Conservation (phyloP, 2,797 vertebrate genomes). For the Coendou prehensilis region DNA sequence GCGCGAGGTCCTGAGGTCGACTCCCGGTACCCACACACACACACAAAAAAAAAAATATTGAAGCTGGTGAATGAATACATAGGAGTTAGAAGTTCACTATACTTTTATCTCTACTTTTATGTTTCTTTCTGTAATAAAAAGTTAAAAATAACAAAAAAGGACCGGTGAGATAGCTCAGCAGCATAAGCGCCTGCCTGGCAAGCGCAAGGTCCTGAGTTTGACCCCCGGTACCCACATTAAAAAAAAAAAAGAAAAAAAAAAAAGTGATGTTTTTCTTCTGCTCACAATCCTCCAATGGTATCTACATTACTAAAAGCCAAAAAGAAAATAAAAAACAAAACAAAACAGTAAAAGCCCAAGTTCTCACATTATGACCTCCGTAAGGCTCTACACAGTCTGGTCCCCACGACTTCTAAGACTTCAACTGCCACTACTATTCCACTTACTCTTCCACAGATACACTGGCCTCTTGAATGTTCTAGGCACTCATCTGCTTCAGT, state of each 20-base stretch:
- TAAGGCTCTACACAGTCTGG: neutral
- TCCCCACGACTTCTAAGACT: neutral
- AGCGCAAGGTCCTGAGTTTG: too few relatives aligned
- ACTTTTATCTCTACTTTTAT: neutral
- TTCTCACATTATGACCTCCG: neutral
- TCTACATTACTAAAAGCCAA: neutral
- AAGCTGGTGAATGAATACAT: neutral
- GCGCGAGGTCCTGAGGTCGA: too few relatives aligned
- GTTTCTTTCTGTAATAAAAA: constrained; percentile 45
- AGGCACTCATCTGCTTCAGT: neutral
- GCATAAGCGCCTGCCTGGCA: too few relatives aligned
- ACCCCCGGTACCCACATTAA: too few relatives aligned
- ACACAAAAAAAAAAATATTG: neutral
- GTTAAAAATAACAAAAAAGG: neutral
- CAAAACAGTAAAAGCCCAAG: neutral
- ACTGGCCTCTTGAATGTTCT: neutral
- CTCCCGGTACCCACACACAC: too few relatives aligned
- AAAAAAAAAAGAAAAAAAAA: neutral
- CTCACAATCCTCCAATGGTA: neutral
- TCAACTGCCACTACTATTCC: neutral
- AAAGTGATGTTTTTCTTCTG: neutral
- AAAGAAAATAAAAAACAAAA: neutral
- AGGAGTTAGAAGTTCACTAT: neutral
- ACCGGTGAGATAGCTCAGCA: too few relatives aligned
- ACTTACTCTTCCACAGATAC: neutral